A percentile compares a stretch with the other conserved stretches of the same genome.
These are phyloP conservation scores for Gymnocypris eckloni DNA, from an alignment of 2,797 vertebrate species.

Conservation along the genomic window DNA sequence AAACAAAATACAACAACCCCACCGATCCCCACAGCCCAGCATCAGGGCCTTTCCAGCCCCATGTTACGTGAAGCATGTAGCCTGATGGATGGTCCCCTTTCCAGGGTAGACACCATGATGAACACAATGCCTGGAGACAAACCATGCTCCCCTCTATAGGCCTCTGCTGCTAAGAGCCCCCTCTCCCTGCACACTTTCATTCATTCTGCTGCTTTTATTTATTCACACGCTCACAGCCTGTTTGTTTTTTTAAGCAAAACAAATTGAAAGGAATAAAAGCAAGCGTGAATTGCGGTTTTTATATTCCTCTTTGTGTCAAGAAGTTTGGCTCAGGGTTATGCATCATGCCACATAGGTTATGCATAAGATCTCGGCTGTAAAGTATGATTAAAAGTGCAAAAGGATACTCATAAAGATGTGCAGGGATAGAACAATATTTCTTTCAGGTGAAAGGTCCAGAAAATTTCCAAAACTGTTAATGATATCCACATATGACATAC, in stretches of 20 bases:
- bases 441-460: constrained; percentile 11
- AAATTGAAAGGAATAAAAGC: constrained; percentile 83
- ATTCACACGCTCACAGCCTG: constrained; percentile 75
- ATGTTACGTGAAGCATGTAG: constrained; percentile 71
- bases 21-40: constrained; percentile 37
- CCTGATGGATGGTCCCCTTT: constrained; percentile 81
- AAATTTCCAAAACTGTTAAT: neutral
- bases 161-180: constrained; percentile 71
- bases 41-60: constrained; percentile 59
- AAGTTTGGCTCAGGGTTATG: constrained; percentile 73
- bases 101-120: constrained; percentile 82
- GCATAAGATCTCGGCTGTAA: constrained; percentile 49
- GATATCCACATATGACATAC: neutral
- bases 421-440: constrained; percentile 52
- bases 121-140: constrained; percentile 82
- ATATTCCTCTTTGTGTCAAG: constrained; percentile 76
- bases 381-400: constrained; percentile 54
- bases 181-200: constrained; percentile 59
- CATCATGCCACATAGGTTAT: constrained; percentile 69
- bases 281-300: constrained; percentile 73
- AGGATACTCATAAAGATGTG: constrained; percentile 51
- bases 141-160: constrained; percentile 65
- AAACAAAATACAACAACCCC: constrained; percentile 44
- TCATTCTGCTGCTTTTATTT: constrained; percentile 77
- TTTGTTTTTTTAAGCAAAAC: constrained; percentile 84